phyloP scores from a whole-genome alignment of 2,113 vertebrate species.

The Physeter macrocephalus region DNA sequence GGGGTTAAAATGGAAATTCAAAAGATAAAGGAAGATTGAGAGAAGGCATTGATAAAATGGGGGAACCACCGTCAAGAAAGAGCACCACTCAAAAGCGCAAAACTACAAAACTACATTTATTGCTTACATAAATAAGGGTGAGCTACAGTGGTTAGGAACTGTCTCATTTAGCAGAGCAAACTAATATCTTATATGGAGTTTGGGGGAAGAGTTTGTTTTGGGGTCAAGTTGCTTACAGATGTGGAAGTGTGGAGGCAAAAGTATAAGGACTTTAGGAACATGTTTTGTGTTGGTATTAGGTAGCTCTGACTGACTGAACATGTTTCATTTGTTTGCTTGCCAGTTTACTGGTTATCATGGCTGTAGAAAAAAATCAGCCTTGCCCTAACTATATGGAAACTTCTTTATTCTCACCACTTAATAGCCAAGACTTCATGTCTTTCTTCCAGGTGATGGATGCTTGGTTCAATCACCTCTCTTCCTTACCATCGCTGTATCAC shows the following conservation, averaged over 20 bases:
- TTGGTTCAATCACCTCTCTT: not conserved
- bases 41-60: not conserved
- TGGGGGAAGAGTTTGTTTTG: not conserved
- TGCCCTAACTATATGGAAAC: not conserved
- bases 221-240: not conserved
- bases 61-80: not conserved
- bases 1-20: not conserved
- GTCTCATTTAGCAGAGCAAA: not conserved
- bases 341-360: not conserved
- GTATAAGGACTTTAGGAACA: not conserved
- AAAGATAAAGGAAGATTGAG: not conserved
- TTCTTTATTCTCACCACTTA: not conserved
- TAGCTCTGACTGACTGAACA: not conserved
- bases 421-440: not conserved
- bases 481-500: not conserved
- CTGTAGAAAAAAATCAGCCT: not conserved
- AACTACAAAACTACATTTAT: not conserved
- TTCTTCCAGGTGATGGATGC: not conserved
- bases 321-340: not conserved
- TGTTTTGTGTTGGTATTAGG: not conserved
- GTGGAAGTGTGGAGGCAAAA: not conserved
- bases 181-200: not conserved
- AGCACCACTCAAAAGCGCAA: not conserved
- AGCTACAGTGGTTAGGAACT: not conserved
- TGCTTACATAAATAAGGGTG: not conserved